A percentile compares a stretch with the other conserved stretches of the same genome.
phyloP scores from a whole-genome alignment of 2,888 invertebrate species.

The Perizoma affinitatum region DNA sequence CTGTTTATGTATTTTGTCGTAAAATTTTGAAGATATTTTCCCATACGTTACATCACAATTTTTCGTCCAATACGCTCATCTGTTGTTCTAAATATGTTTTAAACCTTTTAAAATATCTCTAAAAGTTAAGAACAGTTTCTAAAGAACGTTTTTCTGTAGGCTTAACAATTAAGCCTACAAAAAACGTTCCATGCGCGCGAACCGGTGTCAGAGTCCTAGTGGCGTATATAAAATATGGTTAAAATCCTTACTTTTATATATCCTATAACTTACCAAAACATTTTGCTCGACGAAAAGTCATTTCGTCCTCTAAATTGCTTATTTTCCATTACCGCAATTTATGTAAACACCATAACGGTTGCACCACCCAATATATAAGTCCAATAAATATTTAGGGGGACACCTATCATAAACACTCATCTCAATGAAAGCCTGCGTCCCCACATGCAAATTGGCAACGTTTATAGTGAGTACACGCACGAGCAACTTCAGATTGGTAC shows the following conservation, averaged over 20 bases:
- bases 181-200: too few species aligned
- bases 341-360: conserved; percentile 34
- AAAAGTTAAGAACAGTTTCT: too few species aligned
- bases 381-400: conserved; percentile 44
- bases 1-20: too few species aligned
- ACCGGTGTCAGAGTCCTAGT: too few species aligned
- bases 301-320: conserved; percentile 32
- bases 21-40: too few species aligned
- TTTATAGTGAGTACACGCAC: conserved; percentile 63
- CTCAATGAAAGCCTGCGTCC: conserved; percentile 67
- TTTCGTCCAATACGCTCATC: too few species aligned
- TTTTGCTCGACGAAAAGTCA: conserved; percentile 33
- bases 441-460: conserved; percentile 75
- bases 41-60: too few species aligned
- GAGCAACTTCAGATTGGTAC: conserved; percentile 37
- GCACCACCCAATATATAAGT: conserved; percentile 37
- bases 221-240: too few species aligned
- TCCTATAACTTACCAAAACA: background rate
- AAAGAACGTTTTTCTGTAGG: too few species aligned
- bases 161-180: too few species aligned
- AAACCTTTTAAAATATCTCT: too few species aligned
- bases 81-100: too few species aligned
- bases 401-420: conserved; percentile 67
- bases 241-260: background rate
- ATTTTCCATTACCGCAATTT: conserved; percentile 31